Base-by-base conservation (phyloP, 1,140 invertebrate species). In the Elymnias hypermnestra region DNA sequence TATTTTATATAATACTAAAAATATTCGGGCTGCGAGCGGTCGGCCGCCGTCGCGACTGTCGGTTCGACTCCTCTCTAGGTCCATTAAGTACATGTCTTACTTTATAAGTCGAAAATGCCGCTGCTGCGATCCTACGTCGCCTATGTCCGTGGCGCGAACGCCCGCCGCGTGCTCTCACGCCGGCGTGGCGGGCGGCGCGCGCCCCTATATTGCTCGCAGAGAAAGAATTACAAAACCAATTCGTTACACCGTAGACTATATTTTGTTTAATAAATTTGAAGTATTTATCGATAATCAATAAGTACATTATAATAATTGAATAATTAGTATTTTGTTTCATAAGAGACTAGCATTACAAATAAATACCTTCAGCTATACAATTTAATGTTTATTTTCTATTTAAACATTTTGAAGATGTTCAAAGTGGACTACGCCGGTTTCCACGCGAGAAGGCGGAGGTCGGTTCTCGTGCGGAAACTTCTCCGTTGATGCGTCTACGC, bases 251-350 rank as follows among this genome's bases (percentile, higher is more conserved):
- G 74, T 81, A 81, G 71, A 81, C 75, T 84, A 83, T 81, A 79
- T 74, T 65, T 79, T 72, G 66, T 82, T 81, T 72, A 81, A 81
- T 82, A 84, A 84, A 84, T 71, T 84, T 79, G 74, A 84, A 84
- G 74, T 84, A 84, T 82, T 83, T 82, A 84, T 84, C 81, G 73
- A 84, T 84, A 82, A 84, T 85, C 78, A 85, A 83, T 83, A 83
- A 85, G 78, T 85, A 85, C 82, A 79, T 85, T 85, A 85, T 75
- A 82, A 83, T 85, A 82, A 85, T 83, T 85, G 82, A 85, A 85
- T 85, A 83, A 83, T 85, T 85, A 85, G 78, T 84, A 81, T 81
- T 33, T 76, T 78, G 72, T 81, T 82, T 85, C 78, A 82, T 83
- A 85, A 83, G 82, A 85, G 82, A 85, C 82, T 85, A 85, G 82